Evolutionary conservation across 2,888 invertebrate species (phyloP).

Genomic region (Xylota sylvarum): DNA sequence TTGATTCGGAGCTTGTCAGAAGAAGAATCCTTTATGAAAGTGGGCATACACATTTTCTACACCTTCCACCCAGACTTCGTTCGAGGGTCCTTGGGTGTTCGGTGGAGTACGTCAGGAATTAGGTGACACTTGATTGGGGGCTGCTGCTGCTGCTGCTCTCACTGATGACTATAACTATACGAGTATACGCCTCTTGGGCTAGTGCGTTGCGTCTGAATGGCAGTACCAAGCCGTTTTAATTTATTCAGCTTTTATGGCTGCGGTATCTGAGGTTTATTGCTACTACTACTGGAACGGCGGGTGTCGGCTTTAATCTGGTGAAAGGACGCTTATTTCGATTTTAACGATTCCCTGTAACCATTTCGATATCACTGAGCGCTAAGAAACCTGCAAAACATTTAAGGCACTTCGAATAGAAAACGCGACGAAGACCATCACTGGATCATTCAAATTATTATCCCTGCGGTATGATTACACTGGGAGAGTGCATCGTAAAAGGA

Average conservation of each 20-base stretch:
- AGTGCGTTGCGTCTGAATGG: too few species aligned
- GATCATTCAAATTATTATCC: slow-evolving; percentile 68
- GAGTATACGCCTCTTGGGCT: slow-evolving; percentile 37
- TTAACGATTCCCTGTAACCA: slow-evolving; percentile 25
- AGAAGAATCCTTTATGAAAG: slow-evolving; percentile 30
- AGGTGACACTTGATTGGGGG: slow-evolving; percentile 71
- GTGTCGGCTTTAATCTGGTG: slow-evolving; percentile 16
- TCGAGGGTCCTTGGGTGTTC: slow-evolving; percentile 55
- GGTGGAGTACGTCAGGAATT: slow-evolving; percentile 52
- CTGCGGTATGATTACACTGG: slow-evolving; percentile 45
- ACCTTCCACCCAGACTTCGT: slow-evolving; percentile 65
- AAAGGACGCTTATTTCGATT: slow-evolving; percentile 34
- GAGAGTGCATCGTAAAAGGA: slow-evolving; percentile 69
- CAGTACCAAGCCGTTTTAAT: slow-evolving; percentile 32
- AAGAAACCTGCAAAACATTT: slow-evolving; percentile 31
- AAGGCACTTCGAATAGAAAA: slow-evolving; percentile 35
- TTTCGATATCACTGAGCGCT: neutral
- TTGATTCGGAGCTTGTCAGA: slow-evolving; percentile 51
- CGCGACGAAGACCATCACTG: slow-evolving; percentile 13
- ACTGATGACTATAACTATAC: slow-evolving; percentile 8
- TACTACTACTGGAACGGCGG: slow-evolving; percentile 5
- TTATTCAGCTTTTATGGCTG: slow-evolving; percentile 30
- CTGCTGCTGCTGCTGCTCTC: slow-evolving; percentile 40
- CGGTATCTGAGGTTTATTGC: slow-evolving; percentile 50
- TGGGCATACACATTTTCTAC: slow-evolving; percentile 40